These are phyloP conservation scores for Patiria pectinifera DNA, from an alignment of 53 echinoderm and acorn worm genomes.

Conservation along the genomic window DNA sequence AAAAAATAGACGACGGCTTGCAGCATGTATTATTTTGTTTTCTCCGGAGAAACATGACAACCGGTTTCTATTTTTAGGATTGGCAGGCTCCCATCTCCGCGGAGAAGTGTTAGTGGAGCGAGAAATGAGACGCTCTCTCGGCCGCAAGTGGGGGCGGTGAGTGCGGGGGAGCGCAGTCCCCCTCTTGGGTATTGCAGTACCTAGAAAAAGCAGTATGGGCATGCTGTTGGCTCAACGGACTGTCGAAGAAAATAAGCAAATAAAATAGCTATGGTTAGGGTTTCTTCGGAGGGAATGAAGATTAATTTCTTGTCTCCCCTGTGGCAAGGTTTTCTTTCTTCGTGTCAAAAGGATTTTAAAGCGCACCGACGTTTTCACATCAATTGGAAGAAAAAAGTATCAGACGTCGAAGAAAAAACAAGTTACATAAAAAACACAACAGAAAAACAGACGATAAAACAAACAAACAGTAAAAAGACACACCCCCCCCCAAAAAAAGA, in stretches of 20 bases:
- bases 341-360: background rate
- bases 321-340: background rate
- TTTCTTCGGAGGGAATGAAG: background rate
- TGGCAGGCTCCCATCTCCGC: background rate
- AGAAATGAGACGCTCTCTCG: slow-evolving; percentile 29
- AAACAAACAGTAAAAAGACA: too few species aligned
- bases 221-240: background rate
- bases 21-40: slow-evolving; percentile 2
- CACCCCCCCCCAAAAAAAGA: too few species aligned
- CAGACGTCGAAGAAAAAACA: too few species aligned
- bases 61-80: slow-evolving; percentile 1
- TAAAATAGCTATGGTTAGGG: background rate
- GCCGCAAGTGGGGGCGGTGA: background rate
- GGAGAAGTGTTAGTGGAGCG: slow-evolving; percentile 7
- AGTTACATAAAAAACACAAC: background rate
- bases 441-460: too few species aligned
- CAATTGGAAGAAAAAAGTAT: too few species aligned
- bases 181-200: slow-evolving; percentile 31
- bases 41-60: slow-evolving; percentile 17
- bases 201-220: background rate
- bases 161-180: slow-evolving; percentile 7
- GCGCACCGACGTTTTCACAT: background rate
- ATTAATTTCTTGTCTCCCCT: background rate
- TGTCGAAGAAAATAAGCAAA: background rate
- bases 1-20: background rate